These are phyloP conservation scores for Argyrosomus japonicus DNA, from an alignment of 2,113 vertebrate genomes.

Conservation along the genomic window DNA sequence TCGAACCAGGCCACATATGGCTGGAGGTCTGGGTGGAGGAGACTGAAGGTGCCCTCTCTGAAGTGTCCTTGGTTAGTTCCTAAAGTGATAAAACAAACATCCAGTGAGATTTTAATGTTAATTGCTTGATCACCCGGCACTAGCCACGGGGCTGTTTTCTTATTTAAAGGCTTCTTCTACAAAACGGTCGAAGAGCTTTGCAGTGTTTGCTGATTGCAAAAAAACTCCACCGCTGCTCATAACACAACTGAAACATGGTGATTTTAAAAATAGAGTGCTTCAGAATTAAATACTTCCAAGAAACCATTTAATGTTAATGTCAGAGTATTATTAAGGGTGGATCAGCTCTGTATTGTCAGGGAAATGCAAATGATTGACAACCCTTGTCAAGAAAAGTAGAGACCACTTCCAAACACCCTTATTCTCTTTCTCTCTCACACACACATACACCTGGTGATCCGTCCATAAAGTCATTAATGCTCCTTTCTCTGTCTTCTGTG, in stretches of 20 bases:
- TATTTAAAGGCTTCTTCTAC: conserved; percentile 8
- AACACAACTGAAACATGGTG: neutral
- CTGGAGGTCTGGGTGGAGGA: conserved; percentile 60
- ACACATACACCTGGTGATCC: conserved; percentile 21
- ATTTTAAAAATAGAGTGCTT: neutral
- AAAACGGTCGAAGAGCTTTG: neutral
- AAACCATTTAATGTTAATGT: neutral
- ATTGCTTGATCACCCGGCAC: neutral
- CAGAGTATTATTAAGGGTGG: conserved; percentile 18
- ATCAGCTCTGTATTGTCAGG: neutral
- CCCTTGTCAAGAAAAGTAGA: neutral
- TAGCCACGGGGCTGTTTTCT: neutral
- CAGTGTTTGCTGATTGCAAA: conserved; percentile 11
- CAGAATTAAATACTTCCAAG: neutral
- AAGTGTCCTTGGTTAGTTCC: conserved; percentile 25
- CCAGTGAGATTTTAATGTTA: neutral
- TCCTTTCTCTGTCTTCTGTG: conserved; percentile 11
- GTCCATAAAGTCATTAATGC: conserved; percentile 41
- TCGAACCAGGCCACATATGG: conserved; percentile 63
- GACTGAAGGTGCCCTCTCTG: conserved; percentile 56
- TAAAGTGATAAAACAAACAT: conserved; percentile 18
- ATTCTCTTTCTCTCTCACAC: neutral
- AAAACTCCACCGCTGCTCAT: neutral
- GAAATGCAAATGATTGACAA: neutral
- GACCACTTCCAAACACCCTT: neutral